These are phyloP conservation scores for Hydractinia symbiolongicarpus DNA, from an alignment of 30 jellyfish, hydroid and myxozoan species.

Conservation along the genomic window DNA sequence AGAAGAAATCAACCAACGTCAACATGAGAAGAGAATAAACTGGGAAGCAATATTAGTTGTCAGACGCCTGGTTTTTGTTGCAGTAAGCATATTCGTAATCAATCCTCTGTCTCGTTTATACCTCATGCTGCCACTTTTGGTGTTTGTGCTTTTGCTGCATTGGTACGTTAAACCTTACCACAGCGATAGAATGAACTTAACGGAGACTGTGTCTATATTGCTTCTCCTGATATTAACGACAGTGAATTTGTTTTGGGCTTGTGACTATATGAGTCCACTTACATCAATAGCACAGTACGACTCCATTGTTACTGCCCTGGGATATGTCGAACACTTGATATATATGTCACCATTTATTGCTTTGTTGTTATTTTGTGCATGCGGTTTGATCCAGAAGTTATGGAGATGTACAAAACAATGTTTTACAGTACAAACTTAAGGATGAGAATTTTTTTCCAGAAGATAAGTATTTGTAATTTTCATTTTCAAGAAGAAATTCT, in stretches of 20 bases:
- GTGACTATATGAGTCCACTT: neutral
- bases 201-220: neutral
- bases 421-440: too few relatives aligned
- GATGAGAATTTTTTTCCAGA: too few relatives aligned
- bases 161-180: neutral
- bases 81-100: neutral
- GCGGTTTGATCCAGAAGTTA: neutral
- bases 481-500: too few relatives aligned
- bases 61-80: neutral
- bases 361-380: neutral
- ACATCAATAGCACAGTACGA: neutral
- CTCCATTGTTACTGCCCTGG: neutral
- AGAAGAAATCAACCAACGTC: neutral
- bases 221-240: constrained; percentile 7
- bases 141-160: neutral
- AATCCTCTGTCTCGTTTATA: neutral
- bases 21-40: neutral
- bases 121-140: neutral
- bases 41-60: neutral
- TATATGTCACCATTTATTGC: neutral
- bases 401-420: too few relatives aligned
- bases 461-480: too few relatives aligned
- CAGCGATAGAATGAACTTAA: neutral
- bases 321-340: neutral
- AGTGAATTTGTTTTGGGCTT: constrained; percentile 1